Evolutionary conservation across 2,797 vertebrate genomes (phyloP).

Genomic region (Mus spretus): DNA sequence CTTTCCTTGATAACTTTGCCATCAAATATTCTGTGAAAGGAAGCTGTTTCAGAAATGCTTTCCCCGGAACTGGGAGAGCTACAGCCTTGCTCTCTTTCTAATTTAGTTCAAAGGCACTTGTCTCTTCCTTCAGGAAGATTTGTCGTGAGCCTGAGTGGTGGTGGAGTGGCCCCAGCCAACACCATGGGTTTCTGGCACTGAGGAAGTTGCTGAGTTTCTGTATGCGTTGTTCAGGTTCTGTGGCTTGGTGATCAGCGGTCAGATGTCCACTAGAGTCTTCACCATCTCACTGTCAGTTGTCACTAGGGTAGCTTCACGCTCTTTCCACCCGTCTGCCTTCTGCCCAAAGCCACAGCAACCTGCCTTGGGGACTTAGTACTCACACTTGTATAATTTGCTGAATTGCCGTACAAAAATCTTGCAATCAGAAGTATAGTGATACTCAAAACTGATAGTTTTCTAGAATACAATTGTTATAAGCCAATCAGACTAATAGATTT

Average conservation of each 20-base stretch:
- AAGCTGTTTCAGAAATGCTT: neutral
- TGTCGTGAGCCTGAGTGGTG: constrained; percentile 89
- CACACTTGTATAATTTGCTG: neutral
- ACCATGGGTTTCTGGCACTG: neutral
- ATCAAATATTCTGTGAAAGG: neutral
- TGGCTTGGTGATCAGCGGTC: neutral
- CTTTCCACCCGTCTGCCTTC: neutral
- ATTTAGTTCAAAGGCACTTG: constrained; percentile 97
- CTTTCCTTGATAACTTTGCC: neutral
- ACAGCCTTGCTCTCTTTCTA: constrained; percentile 97
- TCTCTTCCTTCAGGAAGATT: constrained; percentile 98
- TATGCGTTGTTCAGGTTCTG: neutral
- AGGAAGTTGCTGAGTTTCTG: neutral
- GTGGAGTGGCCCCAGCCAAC: neutral
- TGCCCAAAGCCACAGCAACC: neutral
- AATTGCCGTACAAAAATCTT: neutral
- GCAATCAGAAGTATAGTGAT: neutral
- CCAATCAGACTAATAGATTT: neutral
- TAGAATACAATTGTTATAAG: neutral
- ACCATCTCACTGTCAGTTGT: neutral
- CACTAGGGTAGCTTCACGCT: neutral
- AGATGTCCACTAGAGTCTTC: neutral
- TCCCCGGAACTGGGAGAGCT: neutral
- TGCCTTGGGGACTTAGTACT: neutral
- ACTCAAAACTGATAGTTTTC: neutral